Evolutionary conservation across 2,797 vertebrate genomes (phyloP).

Genomic region (Gallinago stenura): DNA sequence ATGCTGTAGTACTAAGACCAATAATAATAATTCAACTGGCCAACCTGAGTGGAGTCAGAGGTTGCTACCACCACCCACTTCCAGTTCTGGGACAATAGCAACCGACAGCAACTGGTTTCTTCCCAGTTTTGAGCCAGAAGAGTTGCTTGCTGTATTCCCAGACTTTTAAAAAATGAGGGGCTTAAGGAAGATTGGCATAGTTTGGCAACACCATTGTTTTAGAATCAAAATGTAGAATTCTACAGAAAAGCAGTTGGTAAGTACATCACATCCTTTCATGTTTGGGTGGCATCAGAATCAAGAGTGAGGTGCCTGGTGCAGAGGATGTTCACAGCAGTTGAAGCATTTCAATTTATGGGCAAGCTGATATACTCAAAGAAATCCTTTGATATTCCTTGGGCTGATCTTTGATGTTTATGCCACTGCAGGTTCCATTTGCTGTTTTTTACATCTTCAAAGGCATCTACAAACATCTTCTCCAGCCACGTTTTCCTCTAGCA

Average conservation of each 20-base stretch:
- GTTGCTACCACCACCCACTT: not conserved
- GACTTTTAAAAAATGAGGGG: not conserved
- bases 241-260: not conserved
- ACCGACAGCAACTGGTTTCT: not conserved
- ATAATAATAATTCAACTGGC: not conserved
- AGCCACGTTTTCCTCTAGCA: constrained; percentile 1
- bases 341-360: constrained; percentile 24
- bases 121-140: not conserved
- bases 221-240: not conserved
- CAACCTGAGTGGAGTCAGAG: not conserved
- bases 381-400: constrained; percentile 50
- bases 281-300: constrained; percentile 20
- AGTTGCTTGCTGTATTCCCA: not conserved
- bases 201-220: not conserved
- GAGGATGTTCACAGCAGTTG: not conserved
- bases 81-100: rapidly evolving
- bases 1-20: not conserved
- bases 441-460: constrained; percentile 60
- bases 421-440: constrained; percentile 49
- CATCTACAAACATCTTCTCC: constrained; percentile 5
- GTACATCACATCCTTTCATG: not conserved
- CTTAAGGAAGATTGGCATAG: not conserved
- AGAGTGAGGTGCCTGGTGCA: not conserved
- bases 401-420: constrained; percentile 64
- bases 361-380: not conserved